Base-by-base conservation (phyloP, 2,113 vertebrate species). In the Cebidichthys violaceus region DNA sequence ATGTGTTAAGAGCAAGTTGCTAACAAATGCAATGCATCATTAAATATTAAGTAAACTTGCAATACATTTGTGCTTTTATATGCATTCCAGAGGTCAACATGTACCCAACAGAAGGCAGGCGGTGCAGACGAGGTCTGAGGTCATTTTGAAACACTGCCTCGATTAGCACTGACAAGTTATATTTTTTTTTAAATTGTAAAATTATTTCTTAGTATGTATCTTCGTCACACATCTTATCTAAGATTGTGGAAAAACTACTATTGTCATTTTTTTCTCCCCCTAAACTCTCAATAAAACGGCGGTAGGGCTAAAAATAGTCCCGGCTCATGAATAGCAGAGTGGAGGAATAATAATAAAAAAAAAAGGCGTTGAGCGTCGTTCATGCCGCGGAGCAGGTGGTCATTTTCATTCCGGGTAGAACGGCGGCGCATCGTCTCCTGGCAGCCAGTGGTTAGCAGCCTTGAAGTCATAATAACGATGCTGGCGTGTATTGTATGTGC, bases 401-500 rank as follows among this genome's bases (percentile, higher is more conserved):
- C 33, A 27, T 55, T 15, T 27, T 14, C n/a, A 10, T 13, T 15
- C 20, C 11, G 2, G 22, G 1, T n/a, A 29, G 9, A 14, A 66
- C 9, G 24, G 66, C 43, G 31, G 43, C 41, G 22, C 17, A 47
- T 31, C 3, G 17, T 60, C 11, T 31, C 61, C 52, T 10, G 52
- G 20, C 43, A 45, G 43, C 8, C 29, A 11, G 39, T 59, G 29
- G 7, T 15, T 31, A 18, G 2, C 0, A 50, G 50, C 39, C 65
- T 7, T 24, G 9, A 52, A 70, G 61, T 80, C 14, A 61, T 64
- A 90, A 91, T 81, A 89, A 93, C 84, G 82, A 93, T 89, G 57
- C 86, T 75, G 78, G 61, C 88, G 73, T 92, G 83, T 86, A 52
- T 75, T 65, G 66, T 86, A 91, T 91, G 91, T 95, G 93, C 89